phyloP scores from a whole-genome alignment of 2,113 vertebrate species.

The Bostrychus sinensis region DNA sequence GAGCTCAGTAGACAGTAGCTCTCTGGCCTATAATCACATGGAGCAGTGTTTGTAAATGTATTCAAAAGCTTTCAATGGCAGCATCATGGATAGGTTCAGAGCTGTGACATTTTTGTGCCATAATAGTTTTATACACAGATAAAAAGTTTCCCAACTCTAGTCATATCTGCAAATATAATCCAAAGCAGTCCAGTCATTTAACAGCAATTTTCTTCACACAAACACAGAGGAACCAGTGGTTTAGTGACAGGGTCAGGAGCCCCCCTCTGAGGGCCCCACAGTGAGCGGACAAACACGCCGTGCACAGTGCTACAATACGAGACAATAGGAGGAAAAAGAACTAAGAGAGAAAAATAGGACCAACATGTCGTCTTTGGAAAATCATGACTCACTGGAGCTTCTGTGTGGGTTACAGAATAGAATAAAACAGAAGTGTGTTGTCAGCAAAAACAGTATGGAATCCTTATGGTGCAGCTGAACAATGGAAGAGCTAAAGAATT shows the following conservation, averaged over 20 bases:
- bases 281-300: neutral
- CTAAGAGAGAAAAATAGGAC: neutral
- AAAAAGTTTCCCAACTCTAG: too few relatives aligned
- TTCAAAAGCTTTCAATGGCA: too few relatives aligned
- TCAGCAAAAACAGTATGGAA: neutral
- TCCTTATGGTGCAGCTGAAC: neutral
- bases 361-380: neutral
- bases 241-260: constrained; percentile 5
- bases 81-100: too few relatives aligned
- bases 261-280: neutral
- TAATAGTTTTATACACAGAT: too few relatives aligned
- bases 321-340: neutral
- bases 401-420: neutral
- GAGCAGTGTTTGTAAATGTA: too few relatives aligned
- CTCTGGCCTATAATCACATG: too few relatives aligned
- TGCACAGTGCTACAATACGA: neutral
- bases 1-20: too few relatives aligned
- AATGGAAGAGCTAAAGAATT: neutral
- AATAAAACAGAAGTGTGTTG: neutral
- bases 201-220: neutral
- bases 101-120: too few relatives aligned
- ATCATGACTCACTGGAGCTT: neutral
- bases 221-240: neutral
- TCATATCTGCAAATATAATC: too few relatives aligned
- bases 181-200: too few relatives aligned